Percentiles rank a stretch among this genome's conserved stretches.
Conservation (phyloP, 2,888 invertebrate species). For the Synergus laeviventris region DNA sequence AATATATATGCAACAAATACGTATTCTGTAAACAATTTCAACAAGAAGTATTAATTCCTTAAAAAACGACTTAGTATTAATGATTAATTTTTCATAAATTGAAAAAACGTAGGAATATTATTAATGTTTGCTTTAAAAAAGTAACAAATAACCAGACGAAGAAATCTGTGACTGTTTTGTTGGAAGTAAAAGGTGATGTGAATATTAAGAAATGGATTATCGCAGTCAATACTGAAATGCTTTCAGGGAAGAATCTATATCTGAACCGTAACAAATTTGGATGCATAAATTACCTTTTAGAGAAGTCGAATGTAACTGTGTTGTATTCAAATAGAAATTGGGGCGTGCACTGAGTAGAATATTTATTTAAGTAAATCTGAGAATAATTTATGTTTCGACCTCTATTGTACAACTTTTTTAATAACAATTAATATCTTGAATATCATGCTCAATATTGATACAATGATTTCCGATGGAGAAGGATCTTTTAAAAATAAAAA, state of each 20-base stretch:
- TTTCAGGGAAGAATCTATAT: neutral
- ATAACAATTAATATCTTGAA: too few species aligned
- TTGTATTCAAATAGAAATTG: slow-evolving; percentile 13
- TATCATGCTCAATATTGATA: too few species aligned
- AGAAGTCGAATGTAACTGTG: neutral
- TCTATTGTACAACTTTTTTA: too few species aligned
- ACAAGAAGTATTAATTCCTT: neutral
- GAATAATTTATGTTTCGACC: too few species aligned
- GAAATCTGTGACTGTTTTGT: neutral
- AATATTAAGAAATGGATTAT: slow-evolving; percentile 33
- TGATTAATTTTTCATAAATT: neutral
- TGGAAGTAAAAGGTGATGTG: slow-evolving; percentile 15
- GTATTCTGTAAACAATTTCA: neutral
- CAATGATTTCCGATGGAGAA: too few species aligned
- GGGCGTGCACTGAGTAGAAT: slow-evolving; percentile 4
- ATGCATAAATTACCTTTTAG: slow-evolving; percentile 13
- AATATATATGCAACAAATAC: neutral
- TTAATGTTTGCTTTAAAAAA: too few species aligned
- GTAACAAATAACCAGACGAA: neutral
- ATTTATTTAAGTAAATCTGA: neutral
- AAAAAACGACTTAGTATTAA: neutral
- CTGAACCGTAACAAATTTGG: slow-evolving; percentile 13
- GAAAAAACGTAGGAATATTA: too few species aligned
- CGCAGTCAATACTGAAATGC: neutral
- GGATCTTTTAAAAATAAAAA: too few species aligned